phyloP scores from a whole-genome alignment of 2,113 vertebrate genomes.

The Cettia cetti region DNA sequence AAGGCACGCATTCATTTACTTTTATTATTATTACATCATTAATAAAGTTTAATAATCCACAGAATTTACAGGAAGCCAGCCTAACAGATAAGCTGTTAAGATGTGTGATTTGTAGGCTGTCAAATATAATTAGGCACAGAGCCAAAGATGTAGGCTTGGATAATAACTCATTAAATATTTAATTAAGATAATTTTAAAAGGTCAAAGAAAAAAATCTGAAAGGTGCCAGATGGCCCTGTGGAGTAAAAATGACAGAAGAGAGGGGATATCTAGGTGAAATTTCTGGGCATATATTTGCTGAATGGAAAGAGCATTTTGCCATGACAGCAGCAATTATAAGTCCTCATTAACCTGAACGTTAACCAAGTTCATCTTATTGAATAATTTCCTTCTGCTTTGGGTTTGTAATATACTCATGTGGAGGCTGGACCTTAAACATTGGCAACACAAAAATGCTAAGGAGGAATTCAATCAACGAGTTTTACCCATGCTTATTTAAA shows the following conservation, averaged over 20 bases:
- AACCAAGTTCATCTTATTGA: background rate
- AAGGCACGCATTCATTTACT: background rate
- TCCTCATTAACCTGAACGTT: background rate
- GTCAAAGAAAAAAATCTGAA: background rate
- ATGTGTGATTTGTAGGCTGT: background rate
- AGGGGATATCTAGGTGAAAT: background rate
- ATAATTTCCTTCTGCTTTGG: background rate
- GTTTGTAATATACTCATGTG: background rate
- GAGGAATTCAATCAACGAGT: background rate
- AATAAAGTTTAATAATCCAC: conserved; percentile 10
- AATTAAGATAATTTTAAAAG: conserved; percentile 41
- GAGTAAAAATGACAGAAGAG: conserved; percentile 6
- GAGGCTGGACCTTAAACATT: background rate
- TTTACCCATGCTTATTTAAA: background rate
- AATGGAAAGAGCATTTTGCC: background rate
- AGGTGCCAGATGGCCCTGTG: conserved; percentile 38
- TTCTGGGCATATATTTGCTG: conserved; percentile 6
- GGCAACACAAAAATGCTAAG: background rate
- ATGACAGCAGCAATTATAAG: background rate
- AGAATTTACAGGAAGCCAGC: conserved; percentile 1
- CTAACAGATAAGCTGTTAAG: conserved; percentile 7
- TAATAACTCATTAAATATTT: conserved; percentile 43
- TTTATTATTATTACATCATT: background rate
- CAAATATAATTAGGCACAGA: conserved; percentile 28
- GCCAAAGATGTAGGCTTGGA: background rate